phyloP scores from a whole-genome alignment of 2,888 invertebrate genomes.

The Argyra leucocephala region DNA sequence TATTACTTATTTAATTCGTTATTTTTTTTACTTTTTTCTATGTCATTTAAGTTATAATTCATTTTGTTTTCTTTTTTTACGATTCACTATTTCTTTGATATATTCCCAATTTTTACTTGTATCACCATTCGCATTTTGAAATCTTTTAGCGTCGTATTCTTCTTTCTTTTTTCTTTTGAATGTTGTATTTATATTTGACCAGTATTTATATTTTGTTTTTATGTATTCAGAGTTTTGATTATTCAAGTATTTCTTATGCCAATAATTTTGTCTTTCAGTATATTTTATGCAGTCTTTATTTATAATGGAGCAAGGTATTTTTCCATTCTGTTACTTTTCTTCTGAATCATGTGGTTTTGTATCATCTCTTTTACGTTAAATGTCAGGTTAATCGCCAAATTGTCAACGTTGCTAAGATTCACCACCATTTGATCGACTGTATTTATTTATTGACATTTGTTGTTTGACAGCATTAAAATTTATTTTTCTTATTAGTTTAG shows the following conservation, averaged over 20 bases:
- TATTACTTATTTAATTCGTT: too few relatives aligned
- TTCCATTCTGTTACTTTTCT: not conserved
- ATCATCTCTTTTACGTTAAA: not conserved
- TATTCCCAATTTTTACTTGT: not conserved
- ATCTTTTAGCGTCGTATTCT: not conserved
- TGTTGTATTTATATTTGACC: not conserved
- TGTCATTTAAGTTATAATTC: too few relatives aligned
- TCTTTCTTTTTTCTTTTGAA: not conserved
- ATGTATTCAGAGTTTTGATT: not conserved
- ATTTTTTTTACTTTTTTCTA: too few relatives aligned
- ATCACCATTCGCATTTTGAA: not conserved
- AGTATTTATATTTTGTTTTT: not conserved
- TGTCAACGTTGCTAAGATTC: not conserved
- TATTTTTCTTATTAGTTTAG: too few relatives aligned
- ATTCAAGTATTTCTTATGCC: not conserved
- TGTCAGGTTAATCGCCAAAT: not conserved
- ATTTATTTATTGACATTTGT: too few relatives aligned
- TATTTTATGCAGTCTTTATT: not conserved
- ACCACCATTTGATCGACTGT: not conserved
- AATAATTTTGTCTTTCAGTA: not conserved
- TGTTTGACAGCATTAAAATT: too few relatives aligned
- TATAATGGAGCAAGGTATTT: not conserved
- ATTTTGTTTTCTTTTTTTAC: too few relatives aligned
- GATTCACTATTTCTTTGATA: too few relatives aligned
- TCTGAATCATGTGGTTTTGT: not conserved